Base-by-base conservation (phyloP, 2,797 vertebrate genomes). In the Phrynocephalus guinanensis region DNA sequence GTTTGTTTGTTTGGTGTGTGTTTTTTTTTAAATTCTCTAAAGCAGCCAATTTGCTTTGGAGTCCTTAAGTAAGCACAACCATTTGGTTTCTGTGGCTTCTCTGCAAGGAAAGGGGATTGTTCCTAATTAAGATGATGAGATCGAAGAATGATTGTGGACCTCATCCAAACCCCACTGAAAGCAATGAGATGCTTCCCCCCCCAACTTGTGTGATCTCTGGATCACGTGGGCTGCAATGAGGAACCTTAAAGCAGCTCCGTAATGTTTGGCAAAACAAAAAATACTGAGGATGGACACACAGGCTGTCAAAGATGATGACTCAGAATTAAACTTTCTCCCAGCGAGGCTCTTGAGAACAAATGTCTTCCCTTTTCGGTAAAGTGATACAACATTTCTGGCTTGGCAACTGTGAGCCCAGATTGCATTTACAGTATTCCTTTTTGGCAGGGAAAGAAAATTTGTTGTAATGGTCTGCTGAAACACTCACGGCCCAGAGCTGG, bases 311-410 rank as follows among this genome's bases (percentile, higher is more conserved):
- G 88, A 44, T 67, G 89, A 87, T 94, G 94, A 91, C 89, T 95
- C 92, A 92, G 92, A 90, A 79, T 77, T 68, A 82, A 94, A 87
- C 73, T 87, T 94, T 92, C 88, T 91, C 90, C 82, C 84, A 92
- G 85, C 66, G 88, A 93, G 26, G 0, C 88, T 89, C 90, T 86
- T 70, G n/a, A 90, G 86, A 93, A 82, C 44, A 89, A 93, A 95
- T 73, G 88, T 87, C 89, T 95, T 93, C 91, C 87, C 87, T 77
- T 52, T 84, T 91, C 0, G 0, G 87, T 93, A 87, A 63, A 88
- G 88, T 22, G 87, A 91, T 85, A 84, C 72, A 84, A 0, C 79
- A 89, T 82, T 91, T 88, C 92, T 85, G 90, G 56, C 90, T 87
- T 79, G 76, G 77, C 90, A 89, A 91, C 92, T 8, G 87, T 86